Evolutionary conservation across 1,140 invertebrate genomes (phyloP), one percentile per base, ranked within the genome.

Genomic region (Lycorma delicatula): DNA sequence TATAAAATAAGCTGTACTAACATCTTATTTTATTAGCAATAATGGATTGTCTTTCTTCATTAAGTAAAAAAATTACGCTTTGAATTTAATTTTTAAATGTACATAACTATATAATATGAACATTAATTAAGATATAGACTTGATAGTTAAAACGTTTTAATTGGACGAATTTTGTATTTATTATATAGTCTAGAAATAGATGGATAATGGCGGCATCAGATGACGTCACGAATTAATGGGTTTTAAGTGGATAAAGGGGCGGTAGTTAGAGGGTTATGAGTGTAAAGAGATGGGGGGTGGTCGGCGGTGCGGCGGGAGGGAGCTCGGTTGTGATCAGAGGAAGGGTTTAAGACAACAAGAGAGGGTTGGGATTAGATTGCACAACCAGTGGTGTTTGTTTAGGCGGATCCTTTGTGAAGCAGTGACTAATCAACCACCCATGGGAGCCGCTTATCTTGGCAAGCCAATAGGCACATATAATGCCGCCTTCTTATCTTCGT

Each of bases 391-490:
- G 41, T 44, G 41, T 44, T 44, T 44, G 41, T 44, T 16, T 44
- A 44, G 41, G 2, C 41, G 36, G 36, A 13, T 16, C 16, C 41
- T 22, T 44, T 44, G 18, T 44, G 5, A 44, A 16, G 16, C 41
- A 2, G 5, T 18, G 41, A 44, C 41, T 44, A 44, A 44, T 44
- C 41, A 44, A 44, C 41, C 18, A 18, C 41, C 41, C 41, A 16
- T 7, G 41, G 23, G 41, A 44, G 16, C 41, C 41, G 31, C n/a
- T n/a, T n/a, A n/a, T n/a, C n/a, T n/a, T 18, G 41, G 41, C n/a
- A 44, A 44, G 41, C 23, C 41, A 44, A 44, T 44, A 44, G 41
- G 41, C 41, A 44, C 41, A 44, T 22, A 44, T 44, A 44, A 44
- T 44, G 41, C 23, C 41, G 18, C 23, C 41, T 44, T 44, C 41